Evolutionary conservation across 1,140 invertebrate genomes (phyloP), one percentile per base, ranked within the genome.

Genomic region (Drosophila simulans): DNA sequence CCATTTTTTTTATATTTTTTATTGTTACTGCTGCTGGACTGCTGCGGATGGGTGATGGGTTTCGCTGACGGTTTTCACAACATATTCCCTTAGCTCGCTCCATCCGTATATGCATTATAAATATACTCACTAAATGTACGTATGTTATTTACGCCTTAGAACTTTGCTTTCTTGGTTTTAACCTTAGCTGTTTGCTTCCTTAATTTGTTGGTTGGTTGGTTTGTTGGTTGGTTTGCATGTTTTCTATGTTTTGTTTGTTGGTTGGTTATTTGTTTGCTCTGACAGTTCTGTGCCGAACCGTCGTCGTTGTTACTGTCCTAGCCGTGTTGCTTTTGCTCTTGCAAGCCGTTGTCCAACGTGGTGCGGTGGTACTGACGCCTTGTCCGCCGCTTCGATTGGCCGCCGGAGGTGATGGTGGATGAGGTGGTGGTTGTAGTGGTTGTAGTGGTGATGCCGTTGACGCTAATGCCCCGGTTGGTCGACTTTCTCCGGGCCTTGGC

Each of bases 401-500:
- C 55, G 42, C 55, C 42, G 12, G 17, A 31, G 57, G 15, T 46
- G 12, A 10, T 17, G 60, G 27, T 27, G 31, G 22, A 42, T 40
- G 54, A 22, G 40, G n/a, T 45, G 31, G 12, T 48, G 55, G 12
- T 48, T 34, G 1, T 35, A 8, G 52, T 35, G 5, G 52, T 15
- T 43, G 15, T n/a, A 34, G 3, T n/a, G 42, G 3, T 12, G 51
- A 17, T 25, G 17, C 27, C 27, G 13, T 5, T 13, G 12, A n/a
- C 31, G 40, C 55, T 31, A 7, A 12, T 25, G 45, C 45, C 45
- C 20, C 57, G 45, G 17, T 51, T 57, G 49, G 20, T 64, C 15
- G 42, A 45, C 66, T 31, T 71, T 25, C 43, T 58, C n/a, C 35
- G 43, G 68, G 83, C 83, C 81, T 75, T 88, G 79, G 51, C 84